Evolutionary conservation across 2,113 vertebrate species (phyloP), one percentile per base, ranked within the genome.

Genomic region (Panthera tigris): DNA sequence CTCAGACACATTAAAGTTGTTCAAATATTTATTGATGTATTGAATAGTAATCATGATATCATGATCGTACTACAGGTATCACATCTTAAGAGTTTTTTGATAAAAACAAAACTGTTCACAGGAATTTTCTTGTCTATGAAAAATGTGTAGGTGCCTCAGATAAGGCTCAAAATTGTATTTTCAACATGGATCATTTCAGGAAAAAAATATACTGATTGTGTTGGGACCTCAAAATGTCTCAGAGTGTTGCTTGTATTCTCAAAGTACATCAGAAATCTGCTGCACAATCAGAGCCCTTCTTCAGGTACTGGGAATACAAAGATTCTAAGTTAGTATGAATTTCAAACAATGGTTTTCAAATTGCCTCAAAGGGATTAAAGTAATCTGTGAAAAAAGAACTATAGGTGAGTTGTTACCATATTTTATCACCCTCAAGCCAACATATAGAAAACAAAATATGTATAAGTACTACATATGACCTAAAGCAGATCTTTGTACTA

Each of bases 121-220:
- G 15, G 15, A 4, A 57, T 5, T 45, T 79, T 76, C 25, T 83
- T 71, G 1, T 12, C 11, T 94, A 36, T 90, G 18, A 92, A 82
- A 97, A 76, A 7, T 81, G 1, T 29, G 5, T 84, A 41, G 36
- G 1, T 83, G 29, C 13, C n/a, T 68, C 71, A 89, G 52, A 84
- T 36, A 86, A 89, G 39, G 76, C 25, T 74, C 48, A 7, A 88
- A 92, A 66, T 57, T 94, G 4, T 74, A 74, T 96, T 97, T 92
- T 39, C 27, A 87, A 4, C 14, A 66, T 94, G 25, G 36, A 93
- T 91, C 23, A 88, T 88, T 80, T 95, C 41, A 88, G 19, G 33
- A 92, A 33, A 90, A 97, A 90, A 84, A 25, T 65, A 82, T 33
- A 45, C 13, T 90, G 84, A 96, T 85, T 94, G 41, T 45, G 19